Percentiles rank a stretch among this genome's conserved stretches.
Evolutionary conservation across 1,140 invertebrate species (phyloP).

Genomic region (Andricus grossulariae): DNA sequence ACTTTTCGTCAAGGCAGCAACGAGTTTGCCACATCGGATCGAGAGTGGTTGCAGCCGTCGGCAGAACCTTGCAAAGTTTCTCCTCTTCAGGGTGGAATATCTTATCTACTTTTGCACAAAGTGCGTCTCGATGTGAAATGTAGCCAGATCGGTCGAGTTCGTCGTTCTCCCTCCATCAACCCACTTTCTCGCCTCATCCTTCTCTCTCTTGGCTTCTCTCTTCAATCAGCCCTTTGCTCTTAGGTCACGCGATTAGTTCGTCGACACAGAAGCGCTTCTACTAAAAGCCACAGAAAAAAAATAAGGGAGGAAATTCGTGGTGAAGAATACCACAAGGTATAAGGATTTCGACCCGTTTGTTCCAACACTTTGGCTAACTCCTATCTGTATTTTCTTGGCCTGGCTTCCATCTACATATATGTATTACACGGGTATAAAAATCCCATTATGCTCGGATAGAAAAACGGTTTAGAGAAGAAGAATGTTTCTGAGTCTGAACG

Average conservation of each 20-base stretch:
- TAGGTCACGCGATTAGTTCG: conserved; percentile 23
- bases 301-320: neutral
- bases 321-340: conserved; percentile 17
- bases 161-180: neutral
- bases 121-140: neutral
- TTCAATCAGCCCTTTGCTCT: neutral
- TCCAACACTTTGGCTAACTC: neutral
- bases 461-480: conserved; percentile 14
- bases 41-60: neutral
- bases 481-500: neutral
- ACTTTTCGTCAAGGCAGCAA: neutral
- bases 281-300: conserved; percentile 24
- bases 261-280: conserved; percentile 31
- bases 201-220: neutral
- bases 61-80: neutral
- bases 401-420: neutral
- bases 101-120: conserved; percentile 1
- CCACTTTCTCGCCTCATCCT: neutral
- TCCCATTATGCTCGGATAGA: conserved; percentile 8
- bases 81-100: neutral
- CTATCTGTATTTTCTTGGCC: conserved; percentile 2
- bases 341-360: neutral
- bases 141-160: neutral
- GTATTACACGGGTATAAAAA: conserved; percentile 20
- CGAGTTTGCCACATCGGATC: neutral